Evolutionary conservation across 1,140 invertebrate species (phyloP).

Genomic region (Achroia grisella): DNA sequence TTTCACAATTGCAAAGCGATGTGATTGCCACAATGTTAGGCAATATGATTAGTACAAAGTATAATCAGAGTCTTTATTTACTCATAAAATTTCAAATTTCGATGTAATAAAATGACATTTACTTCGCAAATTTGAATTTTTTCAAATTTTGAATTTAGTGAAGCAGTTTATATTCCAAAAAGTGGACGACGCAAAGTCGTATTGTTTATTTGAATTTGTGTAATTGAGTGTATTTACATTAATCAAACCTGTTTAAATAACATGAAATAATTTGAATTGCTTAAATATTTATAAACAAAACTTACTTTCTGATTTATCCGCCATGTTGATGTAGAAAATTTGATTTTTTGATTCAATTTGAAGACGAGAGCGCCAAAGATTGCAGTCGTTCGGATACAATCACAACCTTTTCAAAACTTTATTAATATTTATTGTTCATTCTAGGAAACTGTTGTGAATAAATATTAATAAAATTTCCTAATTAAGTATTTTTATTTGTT

Average conservation of each 20-base stretch:
- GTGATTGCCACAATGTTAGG: not conserved
- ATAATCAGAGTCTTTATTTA: not conserved
- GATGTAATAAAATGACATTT: conserved; percentile 44
- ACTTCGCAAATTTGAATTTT: conserved; percentile 66
- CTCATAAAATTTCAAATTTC: conserved; percentile 22
- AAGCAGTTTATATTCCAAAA: conserved; percentile 32
- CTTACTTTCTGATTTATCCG: conserved; percentile 84
- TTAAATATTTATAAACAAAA: conserved; percentile 54
- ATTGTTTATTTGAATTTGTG: too few species aligned
- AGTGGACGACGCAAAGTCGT: not conserved
- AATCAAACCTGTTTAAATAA: conserved; percentile 11
- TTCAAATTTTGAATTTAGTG: conserved; percentile 70
- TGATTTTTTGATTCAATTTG: conserved; percentile 62
- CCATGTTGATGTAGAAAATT: conserved; percentile 80
- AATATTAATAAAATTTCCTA: too few species aligned
- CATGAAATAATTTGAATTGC: conserved; percentile 9
- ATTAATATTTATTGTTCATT: too few species aligned
- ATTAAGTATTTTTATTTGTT: too few species aligned
- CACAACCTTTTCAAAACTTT: too few species aligned
- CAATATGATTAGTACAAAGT: not conserved
- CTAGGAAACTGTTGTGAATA: too few species aligned
- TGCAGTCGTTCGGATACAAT: conserved; percentile 19
- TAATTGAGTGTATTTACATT: not conserved
- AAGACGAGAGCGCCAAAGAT: conserved; percentile 62
- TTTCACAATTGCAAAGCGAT: too few species aligned